Evolutionary conservation across 2,888 invertebrate genomes (phyloP), one percentile per base, ranked within the genome.

Genomic region (Tipula vernalis): DNA sequence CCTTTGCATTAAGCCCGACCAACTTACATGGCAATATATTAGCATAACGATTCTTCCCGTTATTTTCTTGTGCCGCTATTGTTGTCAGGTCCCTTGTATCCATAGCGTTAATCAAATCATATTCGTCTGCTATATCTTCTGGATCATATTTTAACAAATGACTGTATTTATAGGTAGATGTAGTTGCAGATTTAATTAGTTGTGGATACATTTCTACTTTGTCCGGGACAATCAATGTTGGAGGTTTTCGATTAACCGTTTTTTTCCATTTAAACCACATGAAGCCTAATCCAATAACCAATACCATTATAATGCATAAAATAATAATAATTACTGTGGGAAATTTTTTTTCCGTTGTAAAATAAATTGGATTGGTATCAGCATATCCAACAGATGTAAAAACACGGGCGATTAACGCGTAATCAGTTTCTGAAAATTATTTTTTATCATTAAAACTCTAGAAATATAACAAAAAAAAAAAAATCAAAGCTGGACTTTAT

Each of bases 11-110:
- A 12, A 6, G 39, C 39, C 39, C 83, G 71, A 28, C 28, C 28
- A 85, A 91, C 93, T 92, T 92, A 96, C 96, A 96, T 88, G 96
- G 95, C 89, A 95, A 92, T 88, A 96, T 95, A 89, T 96, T 95
- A 8, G 93, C 93, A 90, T 95, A 96, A 89, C 96, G 92, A 91
- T 96, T 96, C 90, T 95, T 95, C 86, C 92, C 92, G 89, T 95
- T 95, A 83, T 92, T 92, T 18, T 92, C 92, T 71, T 10, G 0
- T 8, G 71, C 71, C 71, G 86, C 71, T 3, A 28, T 28, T 0
- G 18, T 28, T 2, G 71, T 71, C 2, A 71, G 71, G 1, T 28
- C 10, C 4, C 71, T 71, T 10, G 28, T 8, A 71, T 71, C 10
- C 28, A 71, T 3, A 71, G 71, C 28, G 10, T 71, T 28, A 28